A percentile compares a stretch with the other conserved stretches of the same genome.
phyloP scores from a whole-genome alignment of 2,888 invertebrate species.

The Epinotia nisella region DNA sequence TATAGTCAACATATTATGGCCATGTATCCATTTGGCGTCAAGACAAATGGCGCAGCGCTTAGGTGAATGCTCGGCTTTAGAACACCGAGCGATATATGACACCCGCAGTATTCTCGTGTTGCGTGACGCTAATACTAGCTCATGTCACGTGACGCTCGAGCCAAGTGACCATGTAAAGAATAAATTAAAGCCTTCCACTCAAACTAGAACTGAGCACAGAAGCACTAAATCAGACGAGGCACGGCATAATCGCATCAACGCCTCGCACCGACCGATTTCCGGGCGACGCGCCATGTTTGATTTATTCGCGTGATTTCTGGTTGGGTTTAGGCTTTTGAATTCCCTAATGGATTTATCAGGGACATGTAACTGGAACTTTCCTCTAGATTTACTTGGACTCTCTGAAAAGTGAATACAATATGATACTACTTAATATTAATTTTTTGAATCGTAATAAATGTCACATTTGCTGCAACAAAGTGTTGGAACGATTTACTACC shows the following conservation, averaged over 20 bases:
- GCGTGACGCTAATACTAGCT: not conserved
- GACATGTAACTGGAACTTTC: not conserved
- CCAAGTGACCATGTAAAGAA: slow-evolving; percentile 7
- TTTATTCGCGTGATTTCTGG: slow-evolving; percentile 48
- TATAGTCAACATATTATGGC: too few relatives aligned
- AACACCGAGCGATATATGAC: not conserved
- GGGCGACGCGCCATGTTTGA: slow-evolving; percentile 46
- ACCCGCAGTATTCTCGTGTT: not conserved
- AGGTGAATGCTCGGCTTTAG: too few relatives aligned
- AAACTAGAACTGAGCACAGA: slow-evolving; percentile 7
- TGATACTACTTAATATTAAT: too few relatives aligned
- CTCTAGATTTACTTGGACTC: not conserved
- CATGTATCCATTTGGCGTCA: too few relatives aligned
- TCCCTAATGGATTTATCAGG: not conserved
- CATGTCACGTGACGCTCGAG: not conserved
- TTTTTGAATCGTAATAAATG: too few relatives aligned
- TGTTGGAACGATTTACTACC: too few relatives aligned
- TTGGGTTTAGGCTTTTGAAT: slow-evolving; percentile 31
- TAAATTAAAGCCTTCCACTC: slow-evolving; percentile 12
- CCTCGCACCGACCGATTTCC: slow-evolving; percentile 40
- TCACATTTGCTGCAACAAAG: too few relatives aligned
- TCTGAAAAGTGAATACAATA: too few relatives aligned
- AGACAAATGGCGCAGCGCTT: too few relatives aligned
- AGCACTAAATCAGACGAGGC: slow-evolving; percentile 29
- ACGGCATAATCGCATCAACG: slow-evolving; percentile 43